Percentiles rank a stretch among this genome's conserved stretches.
Evolutionary conservation across 2,888 invertebrate genomes (phyloP).

Genomic region (Eupithecia subumbrata): DNA sequence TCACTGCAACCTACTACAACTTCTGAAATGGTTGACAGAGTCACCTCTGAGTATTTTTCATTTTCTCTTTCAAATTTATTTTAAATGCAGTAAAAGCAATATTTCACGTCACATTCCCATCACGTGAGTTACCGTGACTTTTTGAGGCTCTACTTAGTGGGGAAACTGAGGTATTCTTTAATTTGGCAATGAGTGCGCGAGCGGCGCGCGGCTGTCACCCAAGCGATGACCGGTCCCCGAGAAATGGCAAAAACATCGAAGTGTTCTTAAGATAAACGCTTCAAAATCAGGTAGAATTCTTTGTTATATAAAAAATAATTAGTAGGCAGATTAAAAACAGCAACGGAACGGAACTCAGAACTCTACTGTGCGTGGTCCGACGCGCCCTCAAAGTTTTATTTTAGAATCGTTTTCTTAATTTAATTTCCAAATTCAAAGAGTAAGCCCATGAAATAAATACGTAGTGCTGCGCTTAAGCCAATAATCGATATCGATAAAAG

Average conservation of each 20-base stretch:
- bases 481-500: constrained; percentile 64
- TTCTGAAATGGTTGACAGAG: constrained; percentile 50
- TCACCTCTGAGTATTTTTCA: constrained; percentile 54
- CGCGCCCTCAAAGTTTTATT: not conserved
- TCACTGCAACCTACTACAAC: constrained; percentile 44
- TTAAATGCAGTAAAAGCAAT: constrained; percentile 50
- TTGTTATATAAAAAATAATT: not conserved
- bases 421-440: constrained; percentile 49
- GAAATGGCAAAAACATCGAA: constrained; percentile 29
- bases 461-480: constrained; percentile 60
- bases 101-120: constrained; percentile 56
- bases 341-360: not conserved
- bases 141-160: constrained; percentile 63
- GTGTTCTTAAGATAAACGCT: constrained; percentile 15
- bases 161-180: constrained; percentile 62
- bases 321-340: not conserved
- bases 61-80: constrained; percentile 12
- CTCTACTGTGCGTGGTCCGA: not conserved
- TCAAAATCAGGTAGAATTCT: constrained; percentile 4
- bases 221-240: constrained; percentile 64
- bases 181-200: constrained; percentile 64
- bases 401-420: constrained; percentile 31
- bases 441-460: constrained; percentile 63
- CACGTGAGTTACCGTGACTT: constrained; percentile 56
- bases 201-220: constrained; percentile 63